Base-by-base conservation (phyloP, 92 coral and sea anemone genomes). In the Phenganax marumi region DNA sequence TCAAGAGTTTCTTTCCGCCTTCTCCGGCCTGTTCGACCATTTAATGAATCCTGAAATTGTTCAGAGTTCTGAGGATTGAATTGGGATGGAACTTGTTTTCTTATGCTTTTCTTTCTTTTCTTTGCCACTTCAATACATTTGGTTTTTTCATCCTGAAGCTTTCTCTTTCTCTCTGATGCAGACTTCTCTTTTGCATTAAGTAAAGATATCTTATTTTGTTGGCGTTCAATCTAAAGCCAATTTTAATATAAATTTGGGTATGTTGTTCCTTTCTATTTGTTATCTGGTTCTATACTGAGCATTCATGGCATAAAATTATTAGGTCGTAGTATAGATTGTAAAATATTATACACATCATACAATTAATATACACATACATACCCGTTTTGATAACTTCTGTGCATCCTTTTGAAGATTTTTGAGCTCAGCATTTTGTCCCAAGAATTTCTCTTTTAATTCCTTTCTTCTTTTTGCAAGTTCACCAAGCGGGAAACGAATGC, bases 1-100 rank as follows among this genome's bases (percentile, higher is more conserved):
- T 90, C 91, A 10, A 90, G 14, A 46, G 93, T 90, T 33, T 90
- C 91, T 79, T 52, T 90, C 60, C 22, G 77, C 52, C 91, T 53
- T 70, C 90, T 79, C 39, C 76, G 76, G 53, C 80, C 53, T 12
- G 92, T 80, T 56, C 90, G 49, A 17, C 60, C 72, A 7, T 88
- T 80, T 9, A 22, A 6, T 10, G 90, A 88, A 9, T 71, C 71
- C 47, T 76, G 71, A 80, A 19, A 81, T 13, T 84, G 51, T 51
- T 87, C 89, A 48, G 93, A 90, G 57, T 84, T 63, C 7, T 46
- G 80, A 10, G 8, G 74, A 68, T 17, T 68, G 23, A 68, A 68
- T n/a, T 17, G 14, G 13, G 74, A 68, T 6, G 74, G 74, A 22
- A 8, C 46, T 8, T 68, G 14, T n/a, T 68, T 46, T 68, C 74